Percentiles rank a stretch among this genome's conserved stretches.
phyloP scores from a whole-genome alignment of 2,888 invertebrate species.

The Andricus quercusramuli region DNA sequence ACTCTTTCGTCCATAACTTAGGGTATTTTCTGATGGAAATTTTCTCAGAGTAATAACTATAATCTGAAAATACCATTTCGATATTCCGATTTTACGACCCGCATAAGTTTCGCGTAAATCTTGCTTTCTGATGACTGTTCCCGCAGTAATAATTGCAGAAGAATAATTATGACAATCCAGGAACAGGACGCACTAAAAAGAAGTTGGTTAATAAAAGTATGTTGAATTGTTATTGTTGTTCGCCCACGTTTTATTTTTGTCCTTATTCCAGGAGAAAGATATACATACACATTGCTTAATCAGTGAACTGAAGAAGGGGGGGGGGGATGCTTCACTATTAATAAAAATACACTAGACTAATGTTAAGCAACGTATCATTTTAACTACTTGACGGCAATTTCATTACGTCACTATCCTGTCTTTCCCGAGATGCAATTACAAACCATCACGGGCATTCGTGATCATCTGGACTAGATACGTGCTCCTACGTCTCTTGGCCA shows the following conservation, averaged over 20 bases:
- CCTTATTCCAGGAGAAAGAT: not conserved
- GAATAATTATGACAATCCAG: constrained; percentile 23
- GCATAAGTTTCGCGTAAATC: constrained; percentile 7
- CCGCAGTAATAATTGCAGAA: not conserved
- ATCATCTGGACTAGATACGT: constrained; percentile 38
- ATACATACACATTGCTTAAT: constrained; percentile 29
- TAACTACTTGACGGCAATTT: constrained; percentile 22
- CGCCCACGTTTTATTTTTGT: constrained; percentile 19
- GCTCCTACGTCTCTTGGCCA: not conserved
- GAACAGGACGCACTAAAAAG: constrained; percentile 29
- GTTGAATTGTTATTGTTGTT: constrained; percentile 4
- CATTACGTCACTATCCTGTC: constrained; percentile 30
- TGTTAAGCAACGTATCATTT: constrained; percentile 34
- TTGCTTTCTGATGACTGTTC: not conserved
- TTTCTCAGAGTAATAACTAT: not conserved
- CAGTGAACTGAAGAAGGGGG: constrained; percentile 9
- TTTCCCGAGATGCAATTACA: constrained; percentile 35
- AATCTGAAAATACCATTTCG: not conserved
- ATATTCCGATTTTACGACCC: constrained; percentile 20
- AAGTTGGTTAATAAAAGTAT: constrained; percentile 7
- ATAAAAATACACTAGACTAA: constrained; percentile 26
- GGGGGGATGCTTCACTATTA: constrained; percentile 2
- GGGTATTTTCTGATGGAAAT: no score
- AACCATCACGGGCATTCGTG: constrained; percentile 15
- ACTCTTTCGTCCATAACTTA: no score